phyloP scores from a whole-genome alignment of 35 echinoderm and acorn worm genomes.

The Heliocidaris erythrogramma region DNA sequence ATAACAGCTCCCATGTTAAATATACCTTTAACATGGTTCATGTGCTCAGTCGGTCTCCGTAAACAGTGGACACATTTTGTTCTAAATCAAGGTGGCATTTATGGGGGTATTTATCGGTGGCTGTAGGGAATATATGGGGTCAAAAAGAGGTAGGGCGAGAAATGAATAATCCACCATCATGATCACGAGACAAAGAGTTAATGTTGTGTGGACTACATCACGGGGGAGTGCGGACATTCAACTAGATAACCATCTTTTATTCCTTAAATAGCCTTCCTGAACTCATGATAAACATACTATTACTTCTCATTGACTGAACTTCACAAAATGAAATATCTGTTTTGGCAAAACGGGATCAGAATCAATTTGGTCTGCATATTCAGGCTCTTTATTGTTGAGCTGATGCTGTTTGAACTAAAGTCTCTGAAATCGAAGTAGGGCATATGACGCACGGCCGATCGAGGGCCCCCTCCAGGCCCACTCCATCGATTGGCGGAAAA shows the following conservation, averaged over 20 bases:
- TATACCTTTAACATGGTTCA: not conserved
- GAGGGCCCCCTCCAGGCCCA: too few relatives aligned
- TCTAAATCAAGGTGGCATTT: constrained; percentile 9
- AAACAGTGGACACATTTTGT: not conserved
- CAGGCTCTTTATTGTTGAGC: not conserved
- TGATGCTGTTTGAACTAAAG: not conserved
- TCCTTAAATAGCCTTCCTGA: not conserved
- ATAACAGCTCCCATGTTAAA: not conserved
- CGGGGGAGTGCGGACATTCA: constrained; percentile 6
- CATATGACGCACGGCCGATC: too few relatives aligned
- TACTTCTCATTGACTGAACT: constrained; percentile 8
- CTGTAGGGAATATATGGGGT: not conserved
- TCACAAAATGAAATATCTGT: not conserved
- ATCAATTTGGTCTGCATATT: not conserved
- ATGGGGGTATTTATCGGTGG: not conserved
- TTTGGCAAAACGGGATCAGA: not conserved
- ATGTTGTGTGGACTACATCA: not conserved
- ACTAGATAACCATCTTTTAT: constrained; percentile 10
- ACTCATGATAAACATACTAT: not conserved
- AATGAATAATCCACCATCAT: not conserved
- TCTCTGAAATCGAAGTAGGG: not conserved
- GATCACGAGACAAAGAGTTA: not conserved
- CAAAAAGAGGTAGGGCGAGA: not conserved
- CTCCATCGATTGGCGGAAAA: too few relatives aligned
- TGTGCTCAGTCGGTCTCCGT: not conserved